A percentile compares a stretch with the other conserved stretches of the same genome.
Evolutionary conservation across 2,113 vertebrate genomes (phyloP).

Genomic region (Mastomys natalensis): DNA sequence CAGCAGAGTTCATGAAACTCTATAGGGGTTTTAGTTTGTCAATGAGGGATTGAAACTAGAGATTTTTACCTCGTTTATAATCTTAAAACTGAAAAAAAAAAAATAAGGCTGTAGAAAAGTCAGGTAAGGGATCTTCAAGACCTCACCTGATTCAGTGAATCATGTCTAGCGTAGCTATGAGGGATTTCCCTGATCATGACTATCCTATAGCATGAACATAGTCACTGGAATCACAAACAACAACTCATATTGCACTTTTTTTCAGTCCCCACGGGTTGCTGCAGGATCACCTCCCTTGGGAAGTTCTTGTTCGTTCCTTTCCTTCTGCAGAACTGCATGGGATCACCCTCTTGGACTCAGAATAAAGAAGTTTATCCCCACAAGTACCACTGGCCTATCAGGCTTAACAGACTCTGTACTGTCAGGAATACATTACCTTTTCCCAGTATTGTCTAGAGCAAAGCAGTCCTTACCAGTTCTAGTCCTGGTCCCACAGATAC

Average conservation of each 20-base stretch:
- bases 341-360: not conserved
- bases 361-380: not conserved
- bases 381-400: not conserved
- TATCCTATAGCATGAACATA: not conserved
- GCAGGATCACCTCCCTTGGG: not conserved
- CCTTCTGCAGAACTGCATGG: not conserved
- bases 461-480: not conserved
- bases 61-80: not conserved
- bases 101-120: not conserved
- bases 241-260: not conserved
- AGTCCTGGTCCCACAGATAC: not conserved
- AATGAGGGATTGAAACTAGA: not conserved
- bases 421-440: not conserved
- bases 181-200: not conserved
- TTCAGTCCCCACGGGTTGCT: not conserved
- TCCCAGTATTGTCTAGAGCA: not conserved
- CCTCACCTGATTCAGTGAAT: not conserved
- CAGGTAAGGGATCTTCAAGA: not conserved
- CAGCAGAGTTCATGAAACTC: not conserved
- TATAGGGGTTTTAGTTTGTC: not conserved
- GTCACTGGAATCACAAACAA: not conserved
- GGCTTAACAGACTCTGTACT: not conserved
- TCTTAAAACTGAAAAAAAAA: slow-evolving; percentile 44
- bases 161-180: not conserved
- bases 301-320: not conserved